Evolutionary conservation across 2,797 vertebrate species (phyloP).

Genomic region (Lacerta viridis): DNA sequence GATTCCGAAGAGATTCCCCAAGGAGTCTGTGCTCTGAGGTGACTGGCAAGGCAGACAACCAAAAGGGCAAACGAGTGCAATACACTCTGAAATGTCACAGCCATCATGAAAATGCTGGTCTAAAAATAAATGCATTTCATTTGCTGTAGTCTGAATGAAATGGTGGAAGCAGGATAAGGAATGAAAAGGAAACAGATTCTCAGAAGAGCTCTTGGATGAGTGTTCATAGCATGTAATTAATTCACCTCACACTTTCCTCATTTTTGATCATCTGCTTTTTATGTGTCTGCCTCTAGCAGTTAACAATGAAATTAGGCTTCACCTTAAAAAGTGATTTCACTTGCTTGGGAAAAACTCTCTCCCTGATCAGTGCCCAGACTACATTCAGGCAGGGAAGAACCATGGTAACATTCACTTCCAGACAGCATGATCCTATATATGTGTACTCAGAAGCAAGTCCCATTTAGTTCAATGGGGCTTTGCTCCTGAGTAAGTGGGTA

Average conservation of each 20-base stretch:
- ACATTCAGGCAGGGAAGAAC: background rate
- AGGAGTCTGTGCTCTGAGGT: conserved; percentile 59
- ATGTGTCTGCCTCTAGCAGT: conserved; percentile 13
- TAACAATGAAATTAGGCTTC: conserved; percentile 38
- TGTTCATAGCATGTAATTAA: background rate
- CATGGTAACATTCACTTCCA: background rate
- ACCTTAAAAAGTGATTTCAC: background rate
- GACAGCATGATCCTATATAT: no score
- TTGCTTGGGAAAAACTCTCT: background rate
- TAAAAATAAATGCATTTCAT: conserved; percentile 49
- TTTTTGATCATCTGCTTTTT: conserved; percentile 30
- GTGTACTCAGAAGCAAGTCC: background rate
- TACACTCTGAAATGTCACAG: conserved; percentile 53
- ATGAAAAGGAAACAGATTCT: conserved; percentile 13
- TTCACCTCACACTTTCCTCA: background rate
- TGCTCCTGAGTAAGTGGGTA: no score
- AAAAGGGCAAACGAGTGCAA: conserved; percentile 50
- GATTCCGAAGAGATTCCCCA: conserved; percentile 38
- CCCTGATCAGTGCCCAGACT: background rate
- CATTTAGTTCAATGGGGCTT: no score
- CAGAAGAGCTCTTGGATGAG: background rate
- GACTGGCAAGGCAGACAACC: conserved; percentile 52
- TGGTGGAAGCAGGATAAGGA: background rate
- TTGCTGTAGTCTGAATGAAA: conserved; percentile 41
- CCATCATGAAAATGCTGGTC: conserved; percentile 40